Base-by-base conservation (phyloP, 2,888 invertebrate genomes). In the Athrips mouffetella region DNA sequence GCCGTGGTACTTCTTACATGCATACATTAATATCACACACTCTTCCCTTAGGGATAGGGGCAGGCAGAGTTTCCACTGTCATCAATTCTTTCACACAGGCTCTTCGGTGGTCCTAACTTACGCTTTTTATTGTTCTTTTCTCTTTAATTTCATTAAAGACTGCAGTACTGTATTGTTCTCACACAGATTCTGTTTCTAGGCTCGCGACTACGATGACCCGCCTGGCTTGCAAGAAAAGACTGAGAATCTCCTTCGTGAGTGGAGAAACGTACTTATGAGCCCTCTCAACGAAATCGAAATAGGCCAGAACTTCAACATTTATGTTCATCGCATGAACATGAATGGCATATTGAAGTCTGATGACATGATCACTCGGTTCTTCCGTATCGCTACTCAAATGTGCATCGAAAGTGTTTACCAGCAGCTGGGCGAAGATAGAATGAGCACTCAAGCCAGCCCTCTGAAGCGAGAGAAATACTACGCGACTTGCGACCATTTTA, bases 261-360 rank as follows among this genome's bases (percentile, higher is more conserved):
- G 99, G 99, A 95, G 98, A 11, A 92, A 91, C 53, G 93, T 98
- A 68, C 96, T 96, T 64, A 94, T 97, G 69, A 93, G 93, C 13
- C 94, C 94, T 3, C 90, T 92, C 11, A 92, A 93, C 2, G 94
- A 94, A 45, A 92, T 96, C 33, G 96, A 96, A 70, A 92, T 96
- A 0, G 93, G 94, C 0, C 98, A 98, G 79, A 96, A 98, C 31
- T 98, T 99, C 80, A 94, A 95, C 55, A 87, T 96, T 59, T 98
- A 98, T 80, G 97, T 99, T 2, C 96, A 96, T 69, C 95, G 98
- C 80, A 97, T 99, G 98, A 98, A 98, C 76, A 91, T 96, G 78
- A 66, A 82, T 37, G 86, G 99, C 3, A 97, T 99, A 52, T 89
- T 98, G 46, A 98, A 98, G 80, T 98, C 98, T 0, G 99, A 99